Base-by-base conservation (phyloP, 2,113 vertebrate genomes). In the Colius striatus region DNA sequence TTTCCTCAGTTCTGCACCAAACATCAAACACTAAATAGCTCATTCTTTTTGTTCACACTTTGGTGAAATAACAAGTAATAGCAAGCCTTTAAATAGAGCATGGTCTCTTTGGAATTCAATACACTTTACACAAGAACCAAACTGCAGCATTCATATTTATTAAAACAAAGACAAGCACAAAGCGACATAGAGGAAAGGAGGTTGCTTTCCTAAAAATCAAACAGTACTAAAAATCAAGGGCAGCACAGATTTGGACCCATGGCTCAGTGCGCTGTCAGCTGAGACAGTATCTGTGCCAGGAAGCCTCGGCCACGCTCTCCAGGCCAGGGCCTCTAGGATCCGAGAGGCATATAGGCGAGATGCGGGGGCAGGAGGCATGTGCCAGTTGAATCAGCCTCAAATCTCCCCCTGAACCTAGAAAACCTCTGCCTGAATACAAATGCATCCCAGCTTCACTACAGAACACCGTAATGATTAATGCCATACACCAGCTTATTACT, bases 391-490 rank as follows among this genome's bases (percentile, higher is more conserved):
- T 83, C 68, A 60, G 79, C 27, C 85, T 65, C 45, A 36, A 4
- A 61, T 84, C 65, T 76, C 75, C 68, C 84, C 85, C 79, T 65
- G 67, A 45, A 73, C 82, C 79, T 54, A 76, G 54, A 62, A 80
- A 63, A 30, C 38, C 67, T 92, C 90, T 48, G 54, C 71, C 58
- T 88, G 88, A 79, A 93, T 90, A 96, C 85, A 93, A 95, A 95
- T 47, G n/a, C 77, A 82, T 10, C 48, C 53, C 63, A 18, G 70
- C 47, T 47, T 90, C 51, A 13, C 92, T 66, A 71, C 81, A 84
- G 82, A 41, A 81, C 68, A n/a, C 57, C 41, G 88, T 75, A 79
- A 36, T 1, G 0, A 72, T 54, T 78, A 75, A 53, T 70, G 57
- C 67, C 58, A 57, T 47, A 48, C 13, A 18, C 3, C 58, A 85